Conservation (phyloP, 2,113 vertebrate genomes). For the Hippocampus comes region DNA sequence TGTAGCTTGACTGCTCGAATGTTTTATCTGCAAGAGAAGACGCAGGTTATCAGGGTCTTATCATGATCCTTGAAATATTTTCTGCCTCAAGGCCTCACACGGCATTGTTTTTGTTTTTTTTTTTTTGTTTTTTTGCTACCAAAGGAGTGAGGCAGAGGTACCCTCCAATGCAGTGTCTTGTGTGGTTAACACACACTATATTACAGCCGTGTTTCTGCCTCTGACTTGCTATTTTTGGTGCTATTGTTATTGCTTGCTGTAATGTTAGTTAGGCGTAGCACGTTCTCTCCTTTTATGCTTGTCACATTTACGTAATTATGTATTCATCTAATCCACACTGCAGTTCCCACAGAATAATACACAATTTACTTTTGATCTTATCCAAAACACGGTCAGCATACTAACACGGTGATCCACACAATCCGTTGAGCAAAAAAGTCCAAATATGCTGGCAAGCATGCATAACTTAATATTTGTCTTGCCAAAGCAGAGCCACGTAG, state of each 20-base stretch:
- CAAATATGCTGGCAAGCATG: conserved; percentile 38
- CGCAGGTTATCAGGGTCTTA: conserved; percentile 38
- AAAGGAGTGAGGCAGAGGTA: not conserved
- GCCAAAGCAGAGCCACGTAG: conserved; percentile 59
- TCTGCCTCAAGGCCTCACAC: conserved; percentile 26
- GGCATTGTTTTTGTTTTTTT: conserved; percentile 3
- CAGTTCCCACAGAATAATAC: not conserved
- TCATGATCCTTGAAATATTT: conserved; percentile 43
- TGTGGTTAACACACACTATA: conserved; percentile 9
- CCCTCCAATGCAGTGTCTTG: conserved; percentile 15
- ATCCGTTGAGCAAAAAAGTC: conserved; percentile 25
- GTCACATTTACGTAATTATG: conserved; percentile 3
- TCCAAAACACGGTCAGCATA: conserved; percentile 26
- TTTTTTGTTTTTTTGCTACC: not conserved
- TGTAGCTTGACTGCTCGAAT: conserved; percentile 10
- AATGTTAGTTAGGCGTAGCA: conserved; percentile 9
- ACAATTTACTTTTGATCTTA: not conserved
- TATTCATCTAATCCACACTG: not conserved
- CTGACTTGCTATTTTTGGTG: conserved; percentile 12
- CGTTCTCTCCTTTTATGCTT: not conserved
- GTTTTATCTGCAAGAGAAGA: conserved; percentile 7
- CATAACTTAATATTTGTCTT: conserved; percentile 66
- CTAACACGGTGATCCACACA: conserved; percentile 38
- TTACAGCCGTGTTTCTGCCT: conserved; percentile 7
- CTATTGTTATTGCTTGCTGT: conserved; percentile 1